A percentile compares a stretch with the other conserved stretches of the same genome.
Conservation (phyloP, 2,888 invertebrate species). For the Microctonus brassicae region DNA sequence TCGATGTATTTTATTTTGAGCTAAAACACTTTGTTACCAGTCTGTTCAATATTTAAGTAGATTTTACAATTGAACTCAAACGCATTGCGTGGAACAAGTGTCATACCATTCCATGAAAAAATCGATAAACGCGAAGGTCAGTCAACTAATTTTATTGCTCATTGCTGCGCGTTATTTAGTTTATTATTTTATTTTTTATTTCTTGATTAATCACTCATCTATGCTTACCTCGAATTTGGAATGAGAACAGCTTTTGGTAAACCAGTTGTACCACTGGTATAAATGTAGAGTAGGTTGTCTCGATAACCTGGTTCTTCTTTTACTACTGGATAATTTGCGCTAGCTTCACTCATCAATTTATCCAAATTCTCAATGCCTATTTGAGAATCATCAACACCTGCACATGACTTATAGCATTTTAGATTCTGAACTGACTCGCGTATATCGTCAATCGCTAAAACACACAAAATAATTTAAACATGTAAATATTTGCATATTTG, state of each 20-base stretch:
- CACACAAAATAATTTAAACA: conserved; percentile 2
- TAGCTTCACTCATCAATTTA: conserved; percentile 56
- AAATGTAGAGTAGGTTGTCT: conserved; percentile 76
- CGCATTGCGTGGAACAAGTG: background rate
- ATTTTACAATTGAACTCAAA: background rate
- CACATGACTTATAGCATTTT: conserved; percentile 55
- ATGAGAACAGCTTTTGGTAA: conserved; percentile 79
- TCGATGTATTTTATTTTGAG: background rate
- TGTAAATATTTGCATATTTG: background rate
- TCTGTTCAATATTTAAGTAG: background rate
- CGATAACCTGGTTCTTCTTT: conserved; percentile 63
- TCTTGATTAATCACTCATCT: background rate
- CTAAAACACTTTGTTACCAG: background rate
- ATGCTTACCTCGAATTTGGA: conserved; percentile 75
- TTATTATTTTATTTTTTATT: too few species aligned
- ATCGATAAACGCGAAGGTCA: background rate
- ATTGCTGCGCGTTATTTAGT: background rate
- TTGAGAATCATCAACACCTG: conserved; percentile 42
- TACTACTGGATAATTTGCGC: conserved; percentile 58
- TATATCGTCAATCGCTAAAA: conserved; percentile 63
- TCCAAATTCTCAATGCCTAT: conserved; percentile 57
- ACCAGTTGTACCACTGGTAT: conserved; percentile 81
- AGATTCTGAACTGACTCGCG: conserved; percentile 53
- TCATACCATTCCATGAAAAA: background rate
- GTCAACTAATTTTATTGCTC: background rate